A percentile compares a stretch with the other conserved stretches of the same genome.
phyloP scores from a whole-genome alignment of 1,140 invertebrate genomes.

The Vollenhovia emeryi region DNA sequence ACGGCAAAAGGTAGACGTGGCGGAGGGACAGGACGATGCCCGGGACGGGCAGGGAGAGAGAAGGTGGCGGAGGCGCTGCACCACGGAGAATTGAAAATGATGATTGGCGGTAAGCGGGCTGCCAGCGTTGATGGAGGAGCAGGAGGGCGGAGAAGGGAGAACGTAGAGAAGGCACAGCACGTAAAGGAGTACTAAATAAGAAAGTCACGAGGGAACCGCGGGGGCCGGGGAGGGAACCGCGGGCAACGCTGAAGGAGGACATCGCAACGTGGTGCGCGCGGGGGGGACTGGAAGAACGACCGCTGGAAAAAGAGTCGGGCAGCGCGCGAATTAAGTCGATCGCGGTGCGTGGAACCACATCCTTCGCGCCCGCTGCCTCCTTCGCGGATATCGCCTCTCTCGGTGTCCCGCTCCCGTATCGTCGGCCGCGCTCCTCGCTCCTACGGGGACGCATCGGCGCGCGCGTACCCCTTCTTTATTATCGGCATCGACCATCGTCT shows the following conservation, averaged over 20 bases:
- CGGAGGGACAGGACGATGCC: constrained; percentile 18
- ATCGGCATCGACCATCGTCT: constrained; percentile 82
- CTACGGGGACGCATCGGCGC: constrained; percentile 68
- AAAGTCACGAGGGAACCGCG: constrained; percentile 62
- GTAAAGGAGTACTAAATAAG: constrained; percentile 71
- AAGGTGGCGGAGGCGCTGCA: constrained; percentile 75
- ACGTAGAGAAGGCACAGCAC: constrained; percentile 20
- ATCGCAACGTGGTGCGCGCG: constrained; percentile 60
- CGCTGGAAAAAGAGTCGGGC: constrained; percentile 78
- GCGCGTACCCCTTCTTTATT: constrained; percentile 83
- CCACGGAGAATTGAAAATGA: constrained; percentile 83
- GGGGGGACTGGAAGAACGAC: constrained; percentile 45
- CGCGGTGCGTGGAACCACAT: constrained; percentile 85
- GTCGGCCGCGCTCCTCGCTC: constrained; percentile 64
- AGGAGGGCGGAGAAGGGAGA: constrained; percentile 24
- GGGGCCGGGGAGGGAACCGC: constrained; percentile 65
- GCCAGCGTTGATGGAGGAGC: constrained; percentile 66
- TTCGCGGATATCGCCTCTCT: constrained; percentile 81
- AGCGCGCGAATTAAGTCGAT: constrained; percentile 84
- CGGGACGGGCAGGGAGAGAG: constrained; percentile 50
- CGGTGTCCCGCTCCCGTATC: constrained; percentile 47
- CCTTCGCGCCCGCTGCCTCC: constrained; percentile 81
- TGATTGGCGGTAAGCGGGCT: constrained; percentile 81
- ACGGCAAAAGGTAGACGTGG: constrained; percentile 2
- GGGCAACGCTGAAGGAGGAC: constrained; percentile 66